Evolutionary conservation across 2,888 invertebrate genomes (phyloP), one percentile per base, ranked within the genome.

Genomic region (Chloroclysta siterata): DNA sequence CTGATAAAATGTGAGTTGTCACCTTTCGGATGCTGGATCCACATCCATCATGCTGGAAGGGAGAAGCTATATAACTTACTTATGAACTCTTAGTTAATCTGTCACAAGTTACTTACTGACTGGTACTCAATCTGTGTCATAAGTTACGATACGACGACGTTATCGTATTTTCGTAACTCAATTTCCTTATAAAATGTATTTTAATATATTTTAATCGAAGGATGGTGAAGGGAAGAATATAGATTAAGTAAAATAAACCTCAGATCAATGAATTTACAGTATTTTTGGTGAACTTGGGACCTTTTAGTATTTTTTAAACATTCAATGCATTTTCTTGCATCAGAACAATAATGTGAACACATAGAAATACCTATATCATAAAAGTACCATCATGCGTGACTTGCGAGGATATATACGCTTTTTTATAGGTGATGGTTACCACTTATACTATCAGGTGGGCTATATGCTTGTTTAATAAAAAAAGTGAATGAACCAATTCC

Each of bases 161-260:
- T 58, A 64, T 60, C 59, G 59, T 47, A 13, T 33, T 22, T 55
- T 55, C 59, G 55, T 58, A 61, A 55, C 46, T 60, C 53, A 57
- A 56, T 56, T 64, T 64, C 55, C 48, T 60, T 53, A 28, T 36
- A 42, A 39, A 17, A 44, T 44, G 51, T 59, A 60, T 47, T 15
- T 53, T n/a, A n/a, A n/a, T n/a, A n/a, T 53, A 48, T 42, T 59
- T 55, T 46, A 46, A 48, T 56, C 39, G 11, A 39, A 33, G 36
- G 28, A 57, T 50, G 15, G 15, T 41, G 29, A 15, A 57, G 15
- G 22, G 28, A 50, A 2, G n/a, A n/a, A n/a, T n/a, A n/a, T n/a
- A n/a, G n/a, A n/a, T n/a, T n/a, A n/a, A n/a, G 14, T 7, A 15
- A 33, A 22, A 41, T 41, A 41, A 52, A 53, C 39, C 0, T 41